These are phyloP conservation scores for Thunnus thynnus DNA, from an alignment of 2,113 vertebrate genomes.

Conservation along the genomic window DNA sequence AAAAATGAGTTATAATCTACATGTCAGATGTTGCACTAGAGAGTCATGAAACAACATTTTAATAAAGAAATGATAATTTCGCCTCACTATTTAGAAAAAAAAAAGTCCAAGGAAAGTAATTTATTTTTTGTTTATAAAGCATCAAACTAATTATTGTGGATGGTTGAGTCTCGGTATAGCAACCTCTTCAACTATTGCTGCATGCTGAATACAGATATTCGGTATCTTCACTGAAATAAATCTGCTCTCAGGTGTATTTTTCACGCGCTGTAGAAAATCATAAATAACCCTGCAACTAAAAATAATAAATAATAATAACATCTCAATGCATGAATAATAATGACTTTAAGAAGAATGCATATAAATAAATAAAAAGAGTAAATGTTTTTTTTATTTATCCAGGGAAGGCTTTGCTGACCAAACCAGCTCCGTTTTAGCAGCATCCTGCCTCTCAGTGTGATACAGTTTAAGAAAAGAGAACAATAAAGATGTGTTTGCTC, in stretches of 20 bases:
- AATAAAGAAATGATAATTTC: background rate
- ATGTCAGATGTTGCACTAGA: background rate
- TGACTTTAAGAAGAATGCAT: constrained; percentile 15
- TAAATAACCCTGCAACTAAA: constrained; percentile 25
- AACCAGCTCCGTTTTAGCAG: constrained; percentile 6
- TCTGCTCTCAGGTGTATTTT: constrained; percentile 30
- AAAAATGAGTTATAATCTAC: background rate
- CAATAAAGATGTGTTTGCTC: constrained; percentile 54
- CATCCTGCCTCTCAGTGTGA: constrained; percentile 1
- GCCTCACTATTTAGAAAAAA: background rate
- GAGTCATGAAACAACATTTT: background rate
- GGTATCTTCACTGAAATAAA: background rate
- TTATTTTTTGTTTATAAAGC: background rate
- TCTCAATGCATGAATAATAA: constrained; percentile 52
- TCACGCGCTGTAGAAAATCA: background rate
- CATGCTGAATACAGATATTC: constrained; percentile 8
- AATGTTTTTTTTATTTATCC: background rate
- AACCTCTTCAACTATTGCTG: constrained; percentile 6
- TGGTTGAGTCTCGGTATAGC: background rate
- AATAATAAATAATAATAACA: constrained; percentile 26
- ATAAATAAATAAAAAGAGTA: constrained; percentile 3
- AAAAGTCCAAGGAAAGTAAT: background rate
- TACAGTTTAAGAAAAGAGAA: background rate
- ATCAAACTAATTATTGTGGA: constrained; percentile 27
- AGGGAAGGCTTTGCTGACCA: constrained; percentile 30